These are phyloP conservation scores for Bothrops jararaca DNA, from an alignment of 2,113 vertebrate species.

Conservation along the genomic window DNA sequence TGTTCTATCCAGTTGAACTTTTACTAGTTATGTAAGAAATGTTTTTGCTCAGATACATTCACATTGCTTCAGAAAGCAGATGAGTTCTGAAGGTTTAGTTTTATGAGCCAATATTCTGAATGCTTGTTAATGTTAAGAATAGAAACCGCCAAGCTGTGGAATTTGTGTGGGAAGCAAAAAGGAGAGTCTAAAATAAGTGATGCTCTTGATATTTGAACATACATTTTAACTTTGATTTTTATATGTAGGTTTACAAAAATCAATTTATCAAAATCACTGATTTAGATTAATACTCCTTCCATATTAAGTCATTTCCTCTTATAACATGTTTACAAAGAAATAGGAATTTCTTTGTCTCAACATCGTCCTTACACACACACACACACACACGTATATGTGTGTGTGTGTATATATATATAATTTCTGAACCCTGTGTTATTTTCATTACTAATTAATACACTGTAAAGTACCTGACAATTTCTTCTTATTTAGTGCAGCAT, in stretches of 20 bases:
- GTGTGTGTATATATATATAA: not conserved
- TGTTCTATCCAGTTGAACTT: not conserved
- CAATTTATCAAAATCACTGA: not conserved
- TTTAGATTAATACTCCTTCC: not conserved
- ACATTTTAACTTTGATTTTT: constrained; percentile 21
- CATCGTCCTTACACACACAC: not conserved
- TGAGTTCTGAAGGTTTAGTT: not conserved
- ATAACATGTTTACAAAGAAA: not conserved
- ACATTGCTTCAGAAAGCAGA: constrained; percentile 16
- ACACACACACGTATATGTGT: too few species aligned
- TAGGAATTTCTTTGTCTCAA: not conserved
- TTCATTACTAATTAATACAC: not conserved
- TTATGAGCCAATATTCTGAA: not conserved
- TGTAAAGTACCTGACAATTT: not conserved
- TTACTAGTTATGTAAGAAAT: not conserved
- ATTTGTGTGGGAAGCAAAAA: not conserved
- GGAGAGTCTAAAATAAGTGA: constrained; percentile 4
- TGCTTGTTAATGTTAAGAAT: constrained; percentile 24
- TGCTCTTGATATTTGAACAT: not conserved
- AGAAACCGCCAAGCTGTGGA: constrained; percentile 14
- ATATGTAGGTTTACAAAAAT: not conserved
- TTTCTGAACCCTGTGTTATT: not conserved
- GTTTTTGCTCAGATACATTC: not conserved
- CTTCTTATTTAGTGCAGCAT: not conserved
- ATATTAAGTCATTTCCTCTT: not conserved